Conservation (phyloP, 1,140 invertebrate genomes). For the Heliconius eleuchia region DNA sequence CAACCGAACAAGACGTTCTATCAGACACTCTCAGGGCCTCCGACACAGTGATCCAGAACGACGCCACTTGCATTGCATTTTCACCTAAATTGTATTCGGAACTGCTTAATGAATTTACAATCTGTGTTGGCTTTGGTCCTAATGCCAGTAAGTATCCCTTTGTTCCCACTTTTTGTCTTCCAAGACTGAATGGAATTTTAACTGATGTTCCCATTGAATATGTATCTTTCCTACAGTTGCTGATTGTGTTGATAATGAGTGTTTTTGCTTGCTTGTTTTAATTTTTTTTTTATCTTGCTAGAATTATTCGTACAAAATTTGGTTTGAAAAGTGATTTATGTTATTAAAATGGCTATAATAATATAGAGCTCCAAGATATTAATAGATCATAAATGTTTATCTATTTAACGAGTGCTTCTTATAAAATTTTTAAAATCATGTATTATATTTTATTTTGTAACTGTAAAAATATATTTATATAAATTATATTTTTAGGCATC, state of each 20-base stretch:
- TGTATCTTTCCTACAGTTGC: neutral
- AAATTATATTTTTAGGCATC: slow-evolving; percentile 70
- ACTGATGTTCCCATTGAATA: neutral
- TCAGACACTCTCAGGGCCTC: slow-evolving; percentile 57
- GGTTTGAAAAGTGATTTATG: too few species aligned
- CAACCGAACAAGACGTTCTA: slow-evolving; percentile 54
- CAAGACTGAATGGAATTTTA: slow-evolving; percentile 13
- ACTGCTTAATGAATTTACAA: slow-evolving; percentile 66
- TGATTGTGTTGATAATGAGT: slow-evolving; percentile 3
- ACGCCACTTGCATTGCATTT: slow-evolving; percentile 55
- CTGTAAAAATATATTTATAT: neutral
- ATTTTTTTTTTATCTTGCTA: neutral
- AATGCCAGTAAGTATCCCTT: slow-evolving; percentile 49
- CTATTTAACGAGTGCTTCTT: too few species aligned
- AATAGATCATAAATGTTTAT: too few species aligned
- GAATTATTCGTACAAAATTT: neutral
- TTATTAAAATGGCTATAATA: too few species aligned
- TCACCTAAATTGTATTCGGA: slow-evolving; percentile 49
- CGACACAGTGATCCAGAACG: slow-evolving; percentile 63
- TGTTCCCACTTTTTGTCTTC: slow-evolving; percentile 11
- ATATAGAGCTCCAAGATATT: too few species aligned
- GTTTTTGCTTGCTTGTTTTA: neutral
- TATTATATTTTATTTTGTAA: too few species aligned
- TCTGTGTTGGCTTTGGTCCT: slow-evolving; percentile 67
- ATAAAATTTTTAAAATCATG: too few species aligned